A percentile compares a stretch with the other conserved stretches of the same genome.
Evolutionary conservation across 2,113 vertebrate species (phyloP).

Genomic region (Arothron firmamentum): DNA sequence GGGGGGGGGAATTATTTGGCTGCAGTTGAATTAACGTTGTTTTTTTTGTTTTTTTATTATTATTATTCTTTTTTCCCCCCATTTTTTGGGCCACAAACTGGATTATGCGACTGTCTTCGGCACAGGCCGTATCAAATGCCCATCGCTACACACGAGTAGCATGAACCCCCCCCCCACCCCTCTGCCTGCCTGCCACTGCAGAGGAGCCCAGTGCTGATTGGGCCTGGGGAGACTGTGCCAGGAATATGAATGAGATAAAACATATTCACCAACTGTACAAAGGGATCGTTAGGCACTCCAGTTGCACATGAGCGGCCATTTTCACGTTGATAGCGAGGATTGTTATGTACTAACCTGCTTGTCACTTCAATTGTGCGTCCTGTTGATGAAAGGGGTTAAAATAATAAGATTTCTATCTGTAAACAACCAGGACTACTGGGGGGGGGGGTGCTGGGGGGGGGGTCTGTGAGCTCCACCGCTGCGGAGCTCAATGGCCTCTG

Average conservation of each 20-base stretch:
- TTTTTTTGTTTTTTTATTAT: too few relatives aligned
- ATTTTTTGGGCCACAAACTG: slow-evolving; percentile 70
- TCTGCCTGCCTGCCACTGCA: slow-evolving; percentile 5
- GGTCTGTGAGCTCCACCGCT: slow-evolving; percentile 29
- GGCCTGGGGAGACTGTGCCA: slow-evolving; percentile 43
- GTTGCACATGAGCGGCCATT: slow-evolving; percentile 7
- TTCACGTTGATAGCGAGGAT: background rate
- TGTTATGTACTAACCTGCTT: slow-evolving; percentile 10
- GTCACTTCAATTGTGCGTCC: slow-evolving; percentile 28
- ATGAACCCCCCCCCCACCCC: slow-evolving; percentile 28
- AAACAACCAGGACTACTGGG: too few relatives aligned
- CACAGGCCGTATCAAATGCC: slow-evolving; percentile 66
- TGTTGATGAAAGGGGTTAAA: slow-evolving; percentile 5
- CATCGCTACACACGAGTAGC: slow-evolving; percentile 63
- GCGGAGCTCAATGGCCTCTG: slow-evolving; percentile 34
- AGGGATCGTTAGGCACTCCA: slow-evolving; percentile 35
- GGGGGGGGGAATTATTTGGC: slow-evolving; percentile 66
- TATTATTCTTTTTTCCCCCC: background rate
- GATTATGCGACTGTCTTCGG: slow-evolving; percentile 69
- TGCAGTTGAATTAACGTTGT: slow-evolving; percentile 75
- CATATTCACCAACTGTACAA: slow-evolving; percentile 51
- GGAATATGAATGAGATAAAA: slow-evolving; percentile 32
- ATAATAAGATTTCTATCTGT: too few relatives aligned
- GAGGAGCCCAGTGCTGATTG: slow-evolving; percentile 46
- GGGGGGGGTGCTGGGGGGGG: too few relatives aligned